Evolutionary conservation across 2,113 vertebrate species (phyloP).

Genomic region (Pseudorhombus dupliciocellatus): DNA sequence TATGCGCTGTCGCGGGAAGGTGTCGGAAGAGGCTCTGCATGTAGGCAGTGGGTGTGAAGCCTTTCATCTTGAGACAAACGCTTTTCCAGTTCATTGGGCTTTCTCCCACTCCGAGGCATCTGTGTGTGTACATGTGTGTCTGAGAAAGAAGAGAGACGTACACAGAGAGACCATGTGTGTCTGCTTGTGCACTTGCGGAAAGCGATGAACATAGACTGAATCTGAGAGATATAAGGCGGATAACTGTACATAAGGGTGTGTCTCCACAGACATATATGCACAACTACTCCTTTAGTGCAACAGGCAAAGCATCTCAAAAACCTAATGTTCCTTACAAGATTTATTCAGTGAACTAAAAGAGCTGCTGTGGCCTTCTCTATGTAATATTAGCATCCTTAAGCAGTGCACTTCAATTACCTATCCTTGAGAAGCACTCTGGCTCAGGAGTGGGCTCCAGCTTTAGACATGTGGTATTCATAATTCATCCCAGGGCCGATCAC

Average conservation of each 20-base stretch:
- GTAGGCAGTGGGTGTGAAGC: slow-evolving; percentile 84
- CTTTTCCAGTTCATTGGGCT: slow-evolving; percentile 78
- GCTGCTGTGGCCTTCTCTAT: slow-evolving; percentile 52
- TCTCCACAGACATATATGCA: slow-evolving; percentile 36
- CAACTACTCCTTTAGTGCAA: slow-evolving; percentile 70
- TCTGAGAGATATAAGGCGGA: slow-evolving; percentile 57
- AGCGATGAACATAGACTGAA: slow-evolving; percentile 37
- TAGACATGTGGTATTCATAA: slow-evolving; percentile 79
- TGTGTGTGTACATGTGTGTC: slow-evolving; percentile 62
- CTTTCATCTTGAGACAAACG: slow-evolving; percentile 83
- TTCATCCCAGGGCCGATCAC: slow-evolving; percentile 73
- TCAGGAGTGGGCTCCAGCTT: slow-evolving; percentile 69
- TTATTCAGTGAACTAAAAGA: slow-evolving; percentile 54
- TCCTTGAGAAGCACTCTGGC: slow-evolving; percentile 74
- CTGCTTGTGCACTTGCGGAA: slow-evolving; percentile 43
- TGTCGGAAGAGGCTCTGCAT: slow-evolving; percentile 79
- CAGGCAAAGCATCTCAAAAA: slow-evolving; percentile 68
- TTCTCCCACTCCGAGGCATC: slow-evolving; percentile 57
- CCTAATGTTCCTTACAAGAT: slow-evolving; percentile 51
- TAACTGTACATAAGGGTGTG: slow-evolving; percentile 42
- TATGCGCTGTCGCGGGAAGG: slow-evolving; percentile 80
- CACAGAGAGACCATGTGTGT: slow-evolving; percentile 14
- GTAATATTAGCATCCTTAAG: slow-evolving; percentile 72
- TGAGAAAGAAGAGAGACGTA: slow-evolving; percentile 43
- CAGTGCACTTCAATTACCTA: slow-evolving; percentile 74